Evolutionary conservation across 1,140 invertebrate species (phyloP).

Genomic region (Galleria mellonella): DNA sequence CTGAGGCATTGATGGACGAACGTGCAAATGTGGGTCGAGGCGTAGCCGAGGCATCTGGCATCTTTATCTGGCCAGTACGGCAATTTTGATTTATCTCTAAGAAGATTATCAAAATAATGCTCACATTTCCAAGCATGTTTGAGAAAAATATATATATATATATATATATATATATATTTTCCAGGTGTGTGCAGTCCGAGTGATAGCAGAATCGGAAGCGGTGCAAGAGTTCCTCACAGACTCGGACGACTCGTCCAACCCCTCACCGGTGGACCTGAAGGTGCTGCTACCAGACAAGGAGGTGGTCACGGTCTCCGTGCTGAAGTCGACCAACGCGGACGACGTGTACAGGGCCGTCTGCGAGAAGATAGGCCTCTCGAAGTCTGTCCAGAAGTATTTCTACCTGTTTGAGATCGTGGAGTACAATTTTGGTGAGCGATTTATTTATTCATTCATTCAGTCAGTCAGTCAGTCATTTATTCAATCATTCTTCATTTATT

Average conservation of each 20-base stretch:
- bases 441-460: too few species aligned
- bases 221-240: slow-evolving; percentile 98
- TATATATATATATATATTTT: too few species aligned
- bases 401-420: slow-evolving; percentile 99
- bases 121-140: too few species aligned
- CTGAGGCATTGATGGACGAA: too few species aligned
- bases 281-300: slow-evolving; percentile 88
- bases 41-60: too few species aligned
- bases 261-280: slow-evolving; percentile 94
- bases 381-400: slow-evolving; percentile 91
- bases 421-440: slow-evolving; percentile 92
- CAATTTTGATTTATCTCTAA: too few species aligned
- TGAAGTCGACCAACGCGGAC: slow-evolving; percentile 92
- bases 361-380: slow-evolving; percentile 87
- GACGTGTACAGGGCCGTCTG: slow-evolving; percentile 94
- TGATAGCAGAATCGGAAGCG: slow-evolving; percentile 97
- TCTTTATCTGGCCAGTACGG: too few species aligned
- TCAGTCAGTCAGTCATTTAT: too few species aligned
- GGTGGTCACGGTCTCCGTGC: slow-evolving; percentile 93
- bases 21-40: too few species aligned
- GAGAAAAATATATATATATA: too few species aligned
- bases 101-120: too few species aligned
- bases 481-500: too few species aligned
- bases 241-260: slow-evolving; percentile 89
- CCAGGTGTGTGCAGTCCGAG: slow-evolving; percentile 94